Conservation (phyloP, 2,113 vertebrate species). For the Calyptomena viridis region DNA sequence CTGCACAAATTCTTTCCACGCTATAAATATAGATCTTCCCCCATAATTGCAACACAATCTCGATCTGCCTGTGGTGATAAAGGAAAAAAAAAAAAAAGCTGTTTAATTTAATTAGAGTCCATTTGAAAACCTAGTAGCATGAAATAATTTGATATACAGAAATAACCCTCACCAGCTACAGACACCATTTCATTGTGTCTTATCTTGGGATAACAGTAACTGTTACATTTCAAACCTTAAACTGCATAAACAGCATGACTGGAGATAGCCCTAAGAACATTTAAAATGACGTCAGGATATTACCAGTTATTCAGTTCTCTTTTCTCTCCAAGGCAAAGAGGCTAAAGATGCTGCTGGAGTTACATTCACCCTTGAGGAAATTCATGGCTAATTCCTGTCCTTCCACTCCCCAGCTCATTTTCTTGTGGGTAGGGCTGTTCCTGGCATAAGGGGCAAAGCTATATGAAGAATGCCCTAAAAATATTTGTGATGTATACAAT, state of each 20-base stretch:
- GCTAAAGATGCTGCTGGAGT: not conserved
- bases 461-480: not conserved
- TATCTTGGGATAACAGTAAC: slow-evolving; percentile 41
- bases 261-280: slow-evolving; percentile 2
- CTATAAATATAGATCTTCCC: slow-evolving; percentile 56
- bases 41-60: slow-evolving; percentile 44
- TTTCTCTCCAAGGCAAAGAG: not conserved
- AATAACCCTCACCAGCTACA: not conserved
- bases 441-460: not conserved
- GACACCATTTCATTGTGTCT: slow-evolving; percentile 21
- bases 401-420: not conserved
- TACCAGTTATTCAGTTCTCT: not conserved
- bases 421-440: not conserved
- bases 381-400: not conserved
- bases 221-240: slow-evolving; percentile 5
- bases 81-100: not conserved
- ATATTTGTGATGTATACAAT: not conserved
- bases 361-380: not conserved
- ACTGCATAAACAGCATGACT: slow-evolving; percentile 15
- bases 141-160: slow-evolving; percentile 51
- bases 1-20: slow-evolving; percentile 4
- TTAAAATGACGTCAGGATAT: not conserved
- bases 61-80: slow-evolving; percentile 53
- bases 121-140: slow-evolving; percentile 54
- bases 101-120: slow-evolving; percentile 69